Evolutionary conservation across 2,113 vertebrate genomes (phyloP).

Genomic region (Zosterops pallidus): DNA sequence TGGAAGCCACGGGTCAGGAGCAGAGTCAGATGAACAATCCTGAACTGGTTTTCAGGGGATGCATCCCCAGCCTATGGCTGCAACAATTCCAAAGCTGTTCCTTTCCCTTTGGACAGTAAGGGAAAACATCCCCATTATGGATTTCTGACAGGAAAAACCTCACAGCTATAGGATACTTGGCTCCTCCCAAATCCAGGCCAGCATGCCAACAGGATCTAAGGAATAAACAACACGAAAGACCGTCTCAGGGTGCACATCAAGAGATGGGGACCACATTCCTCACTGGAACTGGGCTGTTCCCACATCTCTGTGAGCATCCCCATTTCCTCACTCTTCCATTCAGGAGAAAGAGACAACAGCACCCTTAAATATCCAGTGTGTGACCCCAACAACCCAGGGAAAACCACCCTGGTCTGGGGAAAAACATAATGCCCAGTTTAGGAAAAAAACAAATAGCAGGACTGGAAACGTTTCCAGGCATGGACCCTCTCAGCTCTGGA

Average conservation of each 20-base stretch:
- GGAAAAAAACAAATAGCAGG: background rate
- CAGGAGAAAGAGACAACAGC: background rate
- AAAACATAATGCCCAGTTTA: background rate
- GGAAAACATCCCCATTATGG: too few species aligned
- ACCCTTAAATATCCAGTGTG: background rate
- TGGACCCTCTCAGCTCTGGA: background rate
- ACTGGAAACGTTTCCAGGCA: background rate
- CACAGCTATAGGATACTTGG: background rate
- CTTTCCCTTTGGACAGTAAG: too few species aligned
- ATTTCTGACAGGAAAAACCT: background rate
- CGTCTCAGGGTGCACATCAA: background rate
- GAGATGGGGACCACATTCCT: background rate
- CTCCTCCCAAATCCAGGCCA: background rate
- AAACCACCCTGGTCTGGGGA: background rate
- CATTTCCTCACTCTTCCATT: background rate
- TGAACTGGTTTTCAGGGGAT: too few species aligned
- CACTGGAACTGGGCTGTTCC: background rate
- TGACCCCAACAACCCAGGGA: background rate
- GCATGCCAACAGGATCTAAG: background rate
- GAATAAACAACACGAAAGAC: background rate
- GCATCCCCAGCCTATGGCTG: too few species aligned
- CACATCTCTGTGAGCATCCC: too few species aligned
- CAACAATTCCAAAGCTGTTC: too few species aligned
- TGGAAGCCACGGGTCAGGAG: too few species aligned
- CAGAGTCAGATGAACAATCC: too few species aligned